Evolutionary conservation across 2,888 invertebrate genomes (phyloP).

Genomic region (Cephalotes varians): DNA sequence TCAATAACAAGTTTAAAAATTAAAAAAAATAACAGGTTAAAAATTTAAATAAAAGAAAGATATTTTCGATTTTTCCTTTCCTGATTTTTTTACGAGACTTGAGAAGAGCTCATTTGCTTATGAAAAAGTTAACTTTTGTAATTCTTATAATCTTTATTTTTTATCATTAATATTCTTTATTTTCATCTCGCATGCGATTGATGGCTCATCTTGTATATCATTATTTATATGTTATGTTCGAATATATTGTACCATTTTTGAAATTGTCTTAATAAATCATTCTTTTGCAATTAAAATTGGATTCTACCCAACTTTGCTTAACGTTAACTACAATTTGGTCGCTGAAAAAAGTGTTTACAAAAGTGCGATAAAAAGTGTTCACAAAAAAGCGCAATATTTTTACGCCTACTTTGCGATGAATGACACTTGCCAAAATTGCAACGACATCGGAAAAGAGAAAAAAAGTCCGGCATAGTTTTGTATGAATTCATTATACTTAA

Average conservation of each 20-base stretch:
- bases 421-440: not conserved
- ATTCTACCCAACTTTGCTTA: not conserved
- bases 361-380: not conserved
- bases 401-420: not conserved
- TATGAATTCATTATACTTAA: not conserved
- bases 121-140: not conserved
- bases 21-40: too few species aligned
- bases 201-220: not conserved
- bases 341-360: not conserved
- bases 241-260: not conserved
- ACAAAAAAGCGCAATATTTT: not conserved
- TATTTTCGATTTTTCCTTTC: too few species aligned
- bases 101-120: not conserved
- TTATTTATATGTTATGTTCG: not conserved
- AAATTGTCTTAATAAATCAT: not conserved
- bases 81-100: not conserved
- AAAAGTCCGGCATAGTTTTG: not conserved
- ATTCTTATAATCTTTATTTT: not conserved
- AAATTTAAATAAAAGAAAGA: too few species aligned
- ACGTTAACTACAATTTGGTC: constrained; percentile 4
- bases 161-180: not conserved
- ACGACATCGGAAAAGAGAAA: not conserved
- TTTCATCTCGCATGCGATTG: not conserved
- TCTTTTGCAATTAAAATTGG: not conserved
- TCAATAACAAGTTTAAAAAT: too few species aligned